These are phyloP conservation scores for Hylomyscus alleni DNA, from an alignment of 2,797 vertebrate species.

Conservation along the genomic window DNA sequence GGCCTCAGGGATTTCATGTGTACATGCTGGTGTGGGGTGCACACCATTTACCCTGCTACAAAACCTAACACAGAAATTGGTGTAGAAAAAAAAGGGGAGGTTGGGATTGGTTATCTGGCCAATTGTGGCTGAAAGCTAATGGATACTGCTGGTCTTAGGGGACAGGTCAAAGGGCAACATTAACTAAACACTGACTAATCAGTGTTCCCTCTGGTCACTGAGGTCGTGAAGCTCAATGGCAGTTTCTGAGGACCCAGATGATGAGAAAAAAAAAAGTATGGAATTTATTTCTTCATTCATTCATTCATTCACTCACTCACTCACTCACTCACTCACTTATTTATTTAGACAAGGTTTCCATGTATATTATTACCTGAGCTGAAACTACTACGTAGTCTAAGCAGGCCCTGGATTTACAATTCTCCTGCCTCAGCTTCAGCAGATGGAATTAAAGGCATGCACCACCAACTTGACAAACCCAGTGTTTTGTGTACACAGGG, in stretches of 20 bases:
- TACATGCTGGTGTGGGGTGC: fast-evolving
- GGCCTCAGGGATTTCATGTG: not conserved
- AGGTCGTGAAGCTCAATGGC: not conserved
- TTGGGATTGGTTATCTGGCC: not conserved
- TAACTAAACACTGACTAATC: not conserved
- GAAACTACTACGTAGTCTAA: no score
- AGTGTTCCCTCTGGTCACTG: not conserved
- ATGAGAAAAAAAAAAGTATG: not conserved
- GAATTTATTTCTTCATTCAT: not conserved
- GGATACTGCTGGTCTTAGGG: not conserved
- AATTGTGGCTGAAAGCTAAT: not conserved
- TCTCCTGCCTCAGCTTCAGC: not conserved
- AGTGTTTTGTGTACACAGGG: not conserved
- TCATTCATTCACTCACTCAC: not conserved
- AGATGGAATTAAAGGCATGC: not conserved
- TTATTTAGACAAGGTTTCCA: not conserved
- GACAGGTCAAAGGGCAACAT: not conserved
- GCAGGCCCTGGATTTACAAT: not conserved
- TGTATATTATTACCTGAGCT: not conserved
- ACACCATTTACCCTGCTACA: not conserved
- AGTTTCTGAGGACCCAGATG: not conserved
- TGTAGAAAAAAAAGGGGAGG: not conserved
- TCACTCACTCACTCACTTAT: not conserved
- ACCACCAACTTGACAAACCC: not conserved
- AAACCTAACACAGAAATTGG: not conserved